A percentile compares a stretch with the other conserved stretches of the same genome.
These are phyloP conservation scores for Carcina quercana DNA, from an alignment of 2,888 invertebrate species.

Conservation along the genomic window DNA sequence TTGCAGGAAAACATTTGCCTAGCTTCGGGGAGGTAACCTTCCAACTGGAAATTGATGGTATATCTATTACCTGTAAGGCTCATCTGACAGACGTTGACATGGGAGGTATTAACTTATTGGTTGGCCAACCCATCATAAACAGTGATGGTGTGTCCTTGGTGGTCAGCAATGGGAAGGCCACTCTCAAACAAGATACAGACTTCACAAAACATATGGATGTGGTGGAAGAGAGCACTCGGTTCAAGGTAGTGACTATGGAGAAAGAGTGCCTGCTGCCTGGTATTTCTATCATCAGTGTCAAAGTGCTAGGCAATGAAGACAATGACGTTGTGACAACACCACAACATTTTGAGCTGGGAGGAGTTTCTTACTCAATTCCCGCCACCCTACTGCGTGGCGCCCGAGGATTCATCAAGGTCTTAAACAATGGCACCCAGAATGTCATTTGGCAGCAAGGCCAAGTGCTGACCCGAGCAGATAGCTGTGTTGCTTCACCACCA, in stretches of 20 bases:
- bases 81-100: conserved; percentile 15
- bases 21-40: conserved; percentile 17
- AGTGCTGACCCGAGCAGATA: conserved; percentile 11
- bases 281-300: conserved; percentile 16
- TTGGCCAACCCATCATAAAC: conserved; percentile 22
- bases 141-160: conserved; percentile 10
- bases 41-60: conserved; percentile 14
- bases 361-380: conserved; percentile 18
- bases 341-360: conserved; percentile 18
- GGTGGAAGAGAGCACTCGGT: conserved; percentile 7
- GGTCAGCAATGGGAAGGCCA: conserved; percentile 11
- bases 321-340: conserved; percentile 16
- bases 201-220: conserved; percentile 2
- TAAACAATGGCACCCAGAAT: conserved; percentile 15
- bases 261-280: conserved; percentile 17
- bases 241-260: conserved; percentile 10
- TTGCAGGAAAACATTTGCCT: conserved; percentile 7
- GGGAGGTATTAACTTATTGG: conserved; percentile 14
- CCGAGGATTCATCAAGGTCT: conserved; percentile 19
- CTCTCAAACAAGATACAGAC: conserved; percentile 1
- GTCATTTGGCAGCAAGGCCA: conserved; percentile 10
- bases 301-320: conserved; percentile 10
- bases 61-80: conserved; percentile 8
- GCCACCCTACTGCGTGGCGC: conserved; percentile 20
- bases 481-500: conserved; percentile 10